These are phyloP conservation scores for Danionella dracula DNA, from an alignment of 2,797 vertebrate species.

Conservation along the genomic window DNA sequence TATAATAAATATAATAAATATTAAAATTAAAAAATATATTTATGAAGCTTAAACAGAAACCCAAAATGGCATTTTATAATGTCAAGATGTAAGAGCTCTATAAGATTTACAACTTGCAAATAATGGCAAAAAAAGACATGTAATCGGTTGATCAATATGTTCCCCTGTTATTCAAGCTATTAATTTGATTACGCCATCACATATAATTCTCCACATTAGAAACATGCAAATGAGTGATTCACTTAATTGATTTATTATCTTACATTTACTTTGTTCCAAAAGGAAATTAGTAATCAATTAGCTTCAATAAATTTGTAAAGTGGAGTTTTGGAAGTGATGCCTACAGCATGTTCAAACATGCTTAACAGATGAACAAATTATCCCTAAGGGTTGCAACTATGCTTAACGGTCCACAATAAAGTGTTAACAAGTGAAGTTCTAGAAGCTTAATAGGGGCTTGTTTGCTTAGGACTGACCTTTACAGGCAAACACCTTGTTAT, in stretches of 20 bases:
- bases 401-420: slow-evolving; percentile 25
- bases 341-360: slow-evolving; percentile 22
- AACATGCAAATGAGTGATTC: too few species aligned
- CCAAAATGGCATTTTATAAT: too few species aligned
- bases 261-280: background rate
- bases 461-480: slow-evolving; percentile 11
- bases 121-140: too few species aligned
- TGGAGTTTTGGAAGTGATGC: background rate
- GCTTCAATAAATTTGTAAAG: background rate
- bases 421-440: slow-evolving; percentile 20
- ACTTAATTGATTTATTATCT: background rate
- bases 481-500: background rate
- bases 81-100: too few species aligned
- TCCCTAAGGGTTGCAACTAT: slow-evolving; percentile 18
- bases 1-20: too few species aligned
- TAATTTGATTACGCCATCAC: too few species aligned
- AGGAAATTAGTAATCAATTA: slow-evolving; percentile 1
- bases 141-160: too few species aligned
- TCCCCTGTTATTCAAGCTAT: too few species aligned
- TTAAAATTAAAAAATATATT: too few species aligned
- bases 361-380: slow-evolving; percentile 29
- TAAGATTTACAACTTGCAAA: too few species aligned
- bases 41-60: too few species aligned
- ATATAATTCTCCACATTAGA: too few species aligned
- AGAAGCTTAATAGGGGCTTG: background rate